These are phyloP conservation scores for Mantis religiosa DNA, from an alignment of 2,888 invertebrate genomes.

Conservation along the genomic window DNA sequence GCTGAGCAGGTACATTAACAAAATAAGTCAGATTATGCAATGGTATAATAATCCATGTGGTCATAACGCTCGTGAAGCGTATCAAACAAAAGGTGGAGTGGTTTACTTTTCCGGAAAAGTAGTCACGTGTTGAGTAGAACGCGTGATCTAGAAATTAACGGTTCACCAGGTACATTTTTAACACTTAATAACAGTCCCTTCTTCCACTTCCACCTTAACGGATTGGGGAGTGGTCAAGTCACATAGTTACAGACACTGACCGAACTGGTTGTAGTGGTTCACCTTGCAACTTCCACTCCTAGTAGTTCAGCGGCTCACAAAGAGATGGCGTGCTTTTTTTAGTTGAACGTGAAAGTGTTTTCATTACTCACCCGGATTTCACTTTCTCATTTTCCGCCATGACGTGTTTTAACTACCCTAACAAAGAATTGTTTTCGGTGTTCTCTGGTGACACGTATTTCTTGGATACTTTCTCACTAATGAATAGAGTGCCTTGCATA, in stretches of 20 bases:
- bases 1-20: too few species aligned
- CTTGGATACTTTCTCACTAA: too few species aligned
- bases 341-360: not conserved
- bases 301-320: not conserved
- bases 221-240: not conserved
- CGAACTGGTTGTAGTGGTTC: not conserved
- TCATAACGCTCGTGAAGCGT: not conserved
- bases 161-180: not conserved
- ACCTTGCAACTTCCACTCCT: not conserved
- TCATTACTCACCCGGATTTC: not conserved
- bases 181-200: not conserved
- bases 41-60: not conserved
- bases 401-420: too few species aligned
- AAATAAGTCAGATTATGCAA: too few species aligned
- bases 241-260: not conserved
- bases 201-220: not conserved
- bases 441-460: too few species aligned
- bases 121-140: not conserved
- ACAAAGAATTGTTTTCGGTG: too few species aligned
- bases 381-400: not conserved
- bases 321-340: not conserved
- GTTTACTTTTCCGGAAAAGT: not conserved
- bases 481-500: too few species aligned
- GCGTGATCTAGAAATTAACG: not conserved
- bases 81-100: not conserved